Base-by-base conservation (phyloP, 2,113 vertebrate species). In the Sinocyclocheilus rhinocerous region DNA sequence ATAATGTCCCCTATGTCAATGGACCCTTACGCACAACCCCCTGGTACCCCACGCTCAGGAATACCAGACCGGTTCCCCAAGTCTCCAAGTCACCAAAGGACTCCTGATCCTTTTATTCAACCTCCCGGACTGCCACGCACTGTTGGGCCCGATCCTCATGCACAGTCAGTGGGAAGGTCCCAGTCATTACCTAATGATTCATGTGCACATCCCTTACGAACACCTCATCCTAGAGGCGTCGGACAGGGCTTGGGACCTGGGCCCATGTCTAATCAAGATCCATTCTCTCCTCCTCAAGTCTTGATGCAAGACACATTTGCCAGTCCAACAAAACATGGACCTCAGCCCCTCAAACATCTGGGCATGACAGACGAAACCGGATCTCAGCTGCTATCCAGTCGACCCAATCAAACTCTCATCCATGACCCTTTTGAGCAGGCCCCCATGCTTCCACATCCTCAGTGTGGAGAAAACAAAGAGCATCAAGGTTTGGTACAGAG, bases 381-480 rank as follows among this genome's bases (percentile, higher is more conserved):
- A 93, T 89, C 91, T 90, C 92, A 67, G 89, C 94, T 96, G 7
- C 92, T 92, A 48, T 96, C 94, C 2, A 93, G 89, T 85, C 91
- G 90, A 88, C 91, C 90, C 4, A 91, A 84, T 89, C 94, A 93
- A 29, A 96, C 96, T 79, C 92, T 95, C 52, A 87, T 93, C 48
- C 97, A 94, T 57, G 97, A 99, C 63, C 95, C 96, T 0, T 99
- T 95, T 59, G 97, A 98, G 87, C 97, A 98, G 9, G 91, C 94
- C 22, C 93, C 97, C 0, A 89, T 96, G 93, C 96, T 94, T n/a
- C 95, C 96, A 76, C 94, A 94, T 89, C 92, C 95, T 88, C 97
- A 96, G 85, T 84, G 95, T 65, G 82, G 79, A 48, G 95, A 93
- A 48, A 85, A 93, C 82, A 92, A 94, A 5, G 97, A 97, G 29